These are phyloP conservation scores for Ranitomeya variabilis DNA, from an alignment of 2,113 vertebrate genomes.

Conservation along the genomic window DNA sequence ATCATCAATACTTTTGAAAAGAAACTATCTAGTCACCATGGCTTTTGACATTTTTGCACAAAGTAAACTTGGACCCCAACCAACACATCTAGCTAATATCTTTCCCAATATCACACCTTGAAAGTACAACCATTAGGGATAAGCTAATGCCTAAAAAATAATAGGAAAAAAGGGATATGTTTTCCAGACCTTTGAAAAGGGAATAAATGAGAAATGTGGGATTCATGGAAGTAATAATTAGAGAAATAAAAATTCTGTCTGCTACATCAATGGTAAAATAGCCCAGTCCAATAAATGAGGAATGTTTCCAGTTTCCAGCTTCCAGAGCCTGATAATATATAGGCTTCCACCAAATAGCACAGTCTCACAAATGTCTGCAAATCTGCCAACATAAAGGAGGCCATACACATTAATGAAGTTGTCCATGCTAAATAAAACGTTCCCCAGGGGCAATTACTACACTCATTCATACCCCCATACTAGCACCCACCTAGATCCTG, in stretches of 20 bases:
- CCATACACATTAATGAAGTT: too few relatives aligned
- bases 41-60: neutral
- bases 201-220: neutral
- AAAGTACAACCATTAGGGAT: neutral
- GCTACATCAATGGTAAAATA: neutral
- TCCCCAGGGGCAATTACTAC: too few relatives aligned
- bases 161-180: neutral
- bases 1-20: neutral
- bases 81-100: neutral
- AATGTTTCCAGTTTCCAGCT: neutral
- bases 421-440: too few relatives aligned
- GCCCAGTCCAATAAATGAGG: neutral
- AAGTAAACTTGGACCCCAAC: neutral
- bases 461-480: too few relatives aligned
- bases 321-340: neutral
- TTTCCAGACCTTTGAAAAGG: neutral
- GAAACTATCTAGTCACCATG: neutral
- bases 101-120: neutral
- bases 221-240: neutral
- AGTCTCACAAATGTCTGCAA: neutral
- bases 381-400: too few relatives aligned
- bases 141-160: neutral
- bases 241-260: neutral
- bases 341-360: neutral
- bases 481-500: too few relatives aligned